Evolutionary conservation across 2,797 vertebrate species (phyloP).

Genomic region (Crenuchus spilurus): DNA sequence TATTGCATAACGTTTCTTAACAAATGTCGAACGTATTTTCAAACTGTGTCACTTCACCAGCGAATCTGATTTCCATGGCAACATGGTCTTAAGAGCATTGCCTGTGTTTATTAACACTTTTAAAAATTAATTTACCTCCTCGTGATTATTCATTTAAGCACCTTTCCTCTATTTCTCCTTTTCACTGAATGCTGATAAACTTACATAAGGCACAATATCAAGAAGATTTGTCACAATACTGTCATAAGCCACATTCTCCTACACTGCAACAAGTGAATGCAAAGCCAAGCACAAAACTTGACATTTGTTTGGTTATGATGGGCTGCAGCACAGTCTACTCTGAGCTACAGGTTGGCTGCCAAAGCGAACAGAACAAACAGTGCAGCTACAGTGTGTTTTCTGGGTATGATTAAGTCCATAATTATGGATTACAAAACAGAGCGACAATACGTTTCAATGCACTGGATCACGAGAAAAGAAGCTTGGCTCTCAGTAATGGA

Average conservation of each 20-base stretch:
- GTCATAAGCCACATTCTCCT: not conserved
- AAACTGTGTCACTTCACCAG: constrained; percentile 72
- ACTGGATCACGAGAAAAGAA: not conserved
- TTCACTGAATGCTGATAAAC: constrained; percentile 16
- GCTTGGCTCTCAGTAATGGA: constrained; percentile 2
- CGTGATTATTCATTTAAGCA: constrained; percentile 53
- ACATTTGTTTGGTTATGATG: not conserved
- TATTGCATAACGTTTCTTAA: constrained; percentile 77
- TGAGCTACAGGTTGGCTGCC: not conserved
- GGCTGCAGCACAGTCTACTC: not conserved
- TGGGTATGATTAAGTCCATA: constrained; percentile 17
- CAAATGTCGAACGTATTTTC: constrained; percentile 67
- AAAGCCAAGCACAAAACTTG: not conserved
- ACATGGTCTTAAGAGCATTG: constrained; percentile 60
- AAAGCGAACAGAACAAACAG: not conserved
- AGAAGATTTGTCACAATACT: not conserved
- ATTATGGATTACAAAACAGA: not conserved
- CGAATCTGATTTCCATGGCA: constrained; percentile 78
- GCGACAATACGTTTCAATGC: not conserved
- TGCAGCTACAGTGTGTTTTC: not conserved
- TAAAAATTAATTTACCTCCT: constrained; percentile 53
- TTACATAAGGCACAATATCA: constrained; percentile 14
- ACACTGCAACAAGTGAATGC: not conserved
- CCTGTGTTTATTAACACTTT: constrained; percentile 28
- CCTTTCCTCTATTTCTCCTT: constrained; percentile 35